A percentile compares a stretch with the other conserved stretches of the same genome.
phyloP scores from a whole-genome alignment of 2,113 vertebrate species.

The Leucopsar rothschildi region DNA sequence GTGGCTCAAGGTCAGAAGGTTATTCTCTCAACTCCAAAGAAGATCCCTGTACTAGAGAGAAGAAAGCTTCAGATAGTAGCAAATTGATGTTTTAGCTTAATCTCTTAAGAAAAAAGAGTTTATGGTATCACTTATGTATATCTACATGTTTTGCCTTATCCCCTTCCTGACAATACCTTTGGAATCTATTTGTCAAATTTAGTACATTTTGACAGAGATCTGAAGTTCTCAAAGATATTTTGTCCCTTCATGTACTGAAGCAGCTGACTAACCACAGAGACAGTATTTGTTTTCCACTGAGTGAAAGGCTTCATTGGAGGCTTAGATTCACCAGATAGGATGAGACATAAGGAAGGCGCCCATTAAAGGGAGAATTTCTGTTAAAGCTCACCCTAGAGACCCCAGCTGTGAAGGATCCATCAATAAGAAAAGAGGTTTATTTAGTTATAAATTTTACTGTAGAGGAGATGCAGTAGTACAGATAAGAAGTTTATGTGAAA shows the following conservation, averaged over 20 bases:
- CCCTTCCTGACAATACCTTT: background rate
- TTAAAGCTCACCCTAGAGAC: background rate
- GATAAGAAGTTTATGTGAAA: background rate
- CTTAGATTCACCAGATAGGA: background rate
- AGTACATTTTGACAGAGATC: background rate
- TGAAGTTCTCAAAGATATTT: background rate
- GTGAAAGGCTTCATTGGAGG: background rate
- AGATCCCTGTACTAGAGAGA: background rate
- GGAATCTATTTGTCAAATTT: background rate
- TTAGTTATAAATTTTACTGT: background rate
- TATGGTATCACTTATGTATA: background rate
- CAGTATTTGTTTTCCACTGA: background rate
- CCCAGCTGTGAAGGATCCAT: background rate
- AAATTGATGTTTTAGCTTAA: background rate
- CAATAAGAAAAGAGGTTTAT: background rate
- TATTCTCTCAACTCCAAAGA: slow-evolving; percentile 12
- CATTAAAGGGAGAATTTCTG: background rate
- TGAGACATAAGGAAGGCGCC: background rate
- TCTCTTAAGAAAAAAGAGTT: background rate
- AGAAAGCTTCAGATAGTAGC: background rate
- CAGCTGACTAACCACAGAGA: background rate
- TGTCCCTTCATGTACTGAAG: background rate
- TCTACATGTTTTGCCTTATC: background rate
- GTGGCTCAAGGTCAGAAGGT: slow-evolving; percentile 44
- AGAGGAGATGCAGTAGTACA: background rate